Evolutionary conservation across 2,113 vertebrate species (phyloP).

Genomic region (Nanorana parkeri): DNA sequence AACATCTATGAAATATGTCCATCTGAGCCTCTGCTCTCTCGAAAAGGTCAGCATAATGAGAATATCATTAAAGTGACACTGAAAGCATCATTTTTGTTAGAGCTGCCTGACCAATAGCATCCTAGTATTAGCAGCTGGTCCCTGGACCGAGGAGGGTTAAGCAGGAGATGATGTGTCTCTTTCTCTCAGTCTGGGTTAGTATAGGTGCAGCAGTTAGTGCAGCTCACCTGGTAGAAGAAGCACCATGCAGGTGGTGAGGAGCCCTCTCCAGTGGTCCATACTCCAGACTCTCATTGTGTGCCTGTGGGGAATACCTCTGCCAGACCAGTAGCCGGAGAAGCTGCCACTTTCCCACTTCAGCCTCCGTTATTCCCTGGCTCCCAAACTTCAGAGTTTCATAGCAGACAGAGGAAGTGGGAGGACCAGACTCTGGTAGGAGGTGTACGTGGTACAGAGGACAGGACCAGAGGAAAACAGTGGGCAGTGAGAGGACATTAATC

Average conservation of each 20-base stretch:
- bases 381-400: conserved; percentile 69
- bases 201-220: conserved; percentile 28
- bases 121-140: not conserved
- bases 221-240: conserved; percentile 86
- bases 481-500: conserved; percentile 25
- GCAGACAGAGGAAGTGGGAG: conserved; percentile 86
- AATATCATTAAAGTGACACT: no score
- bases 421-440: conserved; percentile 79
- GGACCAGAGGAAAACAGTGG: conserved; percentile 4
- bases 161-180: not conserved
- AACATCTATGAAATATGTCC: no score
- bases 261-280: conserved; percentile 85
- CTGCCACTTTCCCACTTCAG: conserved; percentile 73
- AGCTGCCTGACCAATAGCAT: not conserved
- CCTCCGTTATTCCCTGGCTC: conserved; percentile 71
- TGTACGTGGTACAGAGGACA: conserved; percentile 47
- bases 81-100: no score
- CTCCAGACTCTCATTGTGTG: conserved; percentile 54
- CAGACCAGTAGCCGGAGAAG: conserved; percentile 71
- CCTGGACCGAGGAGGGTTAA: not conserved
- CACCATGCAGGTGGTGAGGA: conserved; percentile 85
- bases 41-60: no score
- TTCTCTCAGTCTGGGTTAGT: no score
- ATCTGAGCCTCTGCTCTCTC: no score
- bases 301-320: conserved; percentile 63